Conservation (phyloP, 2,113 vertebrate genomes). For the Muscicapa adusta region DNA sequence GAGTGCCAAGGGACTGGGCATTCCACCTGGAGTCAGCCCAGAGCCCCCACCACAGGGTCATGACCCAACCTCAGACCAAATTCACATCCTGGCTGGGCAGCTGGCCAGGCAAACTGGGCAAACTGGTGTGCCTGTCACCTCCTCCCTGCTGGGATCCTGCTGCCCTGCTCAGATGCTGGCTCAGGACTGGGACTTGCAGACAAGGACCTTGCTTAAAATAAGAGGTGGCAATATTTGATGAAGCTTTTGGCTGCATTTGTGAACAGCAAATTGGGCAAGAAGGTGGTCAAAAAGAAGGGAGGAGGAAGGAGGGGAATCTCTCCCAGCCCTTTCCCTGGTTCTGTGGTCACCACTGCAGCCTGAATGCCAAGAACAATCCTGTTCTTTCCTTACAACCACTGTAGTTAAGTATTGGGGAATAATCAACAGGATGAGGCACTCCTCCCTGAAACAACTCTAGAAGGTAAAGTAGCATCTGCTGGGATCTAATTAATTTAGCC, state of each 20-base stretch:
- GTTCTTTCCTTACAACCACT: background rate
- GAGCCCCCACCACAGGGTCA: background rate
- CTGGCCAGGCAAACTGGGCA: background rate
- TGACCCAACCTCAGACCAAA: background rate
- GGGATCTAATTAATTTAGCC: background rate
- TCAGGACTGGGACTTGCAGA: accelerated
- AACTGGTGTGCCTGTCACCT: background rate
- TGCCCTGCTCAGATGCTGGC: background rate
- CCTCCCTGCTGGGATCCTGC: background rate
- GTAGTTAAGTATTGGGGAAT: background rate
- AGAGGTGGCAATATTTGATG: background rate
- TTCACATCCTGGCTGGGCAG: background rate
- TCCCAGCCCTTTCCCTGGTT: background rate
- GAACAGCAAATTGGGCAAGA: background rate
- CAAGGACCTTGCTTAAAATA: background rate
- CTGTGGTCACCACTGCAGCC: background rate
- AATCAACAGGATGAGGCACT: background rate
- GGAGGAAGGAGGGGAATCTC: background rate
- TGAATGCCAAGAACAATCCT: background rate
- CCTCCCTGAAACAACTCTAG: background rate
- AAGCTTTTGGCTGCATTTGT: background rate
- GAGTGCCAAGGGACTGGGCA: background rate
- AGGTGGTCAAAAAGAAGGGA: background rate
- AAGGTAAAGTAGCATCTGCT: background rate
- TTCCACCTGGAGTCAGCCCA: background rate